These are phyloP conservation scores for Leptura quadrifasciata DNA, from an alignment of 2,888 invertebrate genomes.

Conservation along the genomic window DNA sequence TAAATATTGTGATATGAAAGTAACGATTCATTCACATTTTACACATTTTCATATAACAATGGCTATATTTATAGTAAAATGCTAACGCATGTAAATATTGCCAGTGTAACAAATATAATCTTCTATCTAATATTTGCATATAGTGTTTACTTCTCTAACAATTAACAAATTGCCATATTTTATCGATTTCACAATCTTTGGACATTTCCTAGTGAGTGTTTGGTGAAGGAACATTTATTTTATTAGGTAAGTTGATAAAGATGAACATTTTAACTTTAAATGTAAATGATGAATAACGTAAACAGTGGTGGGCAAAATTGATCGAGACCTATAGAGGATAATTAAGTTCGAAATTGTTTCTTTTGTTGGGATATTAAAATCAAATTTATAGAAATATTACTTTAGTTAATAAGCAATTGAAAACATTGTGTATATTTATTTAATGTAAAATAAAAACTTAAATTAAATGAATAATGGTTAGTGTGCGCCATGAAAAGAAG, in stretches of 20 bases:
- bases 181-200: constrained; percentile 15
- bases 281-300: not conserved
- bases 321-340: too few species aligned
- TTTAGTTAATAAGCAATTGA: too few species aligned
- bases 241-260: not conserved
- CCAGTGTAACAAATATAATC: not conserved
- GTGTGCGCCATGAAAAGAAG: too few species aligned
- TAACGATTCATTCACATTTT: not conserved
- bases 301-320: not conserved
- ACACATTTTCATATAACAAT: not conserved
- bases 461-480: too few species aligned
- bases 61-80: not conserved
- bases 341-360: too few species aligned
- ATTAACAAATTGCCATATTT: not conserved
- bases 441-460: too few species aligned
- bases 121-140: constrained; percentile 3
- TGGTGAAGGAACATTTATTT: constrained; percentile 24
- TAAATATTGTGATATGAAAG: not conserved
- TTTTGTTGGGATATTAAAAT: too few species aligned
- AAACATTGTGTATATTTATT: too few species aligned
- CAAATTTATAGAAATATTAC: too few species aligned
- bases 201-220: constrained; percentile 13
- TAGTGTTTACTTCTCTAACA: constrained; percentile 6
- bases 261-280: not conserved
- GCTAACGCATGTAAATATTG: constrained; percentile 17